Evolutionary conservation across 92 coral and sea anemone genomes (phyloP), one percentile per base, ranked within the genome.

Genomic region (Pocillopora grandis): DNA sequence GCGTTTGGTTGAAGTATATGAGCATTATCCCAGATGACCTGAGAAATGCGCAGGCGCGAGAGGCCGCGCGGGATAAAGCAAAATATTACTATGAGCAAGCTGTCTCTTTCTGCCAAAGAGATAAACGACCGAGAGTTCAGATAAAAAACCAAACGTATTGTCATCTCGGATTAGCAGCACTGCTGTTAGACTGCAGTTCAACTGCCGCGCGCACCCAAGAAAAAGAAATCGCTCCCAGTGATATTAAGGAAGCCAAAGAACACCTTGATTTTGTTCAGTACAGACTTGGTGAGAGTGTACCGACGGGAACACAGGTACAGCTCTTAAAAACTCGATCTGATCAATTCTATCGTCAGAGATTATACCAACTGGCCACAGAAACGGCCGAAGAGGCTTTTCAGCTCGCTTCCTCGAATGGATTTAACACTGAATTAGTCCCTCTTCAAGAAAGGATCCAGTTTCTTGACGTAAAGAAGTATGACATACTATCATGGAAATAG

Each of bases 181-280:
- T 80, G 18, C 61, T 80, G 3, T 65, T 80, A 16, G 76, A 80
- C 76, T 80, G 84, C 76, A 10, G n/a, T 48, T 10, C 84, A 36
- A 49, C 48, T 55, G 76, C 48, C 58, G 84, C 75, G 8, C 15
- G 75, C 15, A 33, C 52, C 35, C 76, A 60, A 66, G 58, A 66
- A 58, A 70, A 61, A 18, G 12, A 17, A 36, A 72, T 80, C 64
- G 62, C 75, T 19, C 42, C 71, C 6, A 2, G n/a, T 31, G 71
- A 80, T 58, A 52, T 80, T 65, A 60, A 35, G 12, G 84, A 80
- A 0, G 84, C 84, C 2, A 66, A 49, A 80, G 31, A 15, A n/a
- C 64, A 68, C 31, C 64, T 80, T 21, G 84, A 80, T 59, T 37
- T 58, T 49, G 5, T 67, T 2, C 21, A 64, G 60, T 2, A 10